phyloP scores from a whole-genome alignment of 1,140 invertebrate species.

The Ceratitis capitata region DNA sequence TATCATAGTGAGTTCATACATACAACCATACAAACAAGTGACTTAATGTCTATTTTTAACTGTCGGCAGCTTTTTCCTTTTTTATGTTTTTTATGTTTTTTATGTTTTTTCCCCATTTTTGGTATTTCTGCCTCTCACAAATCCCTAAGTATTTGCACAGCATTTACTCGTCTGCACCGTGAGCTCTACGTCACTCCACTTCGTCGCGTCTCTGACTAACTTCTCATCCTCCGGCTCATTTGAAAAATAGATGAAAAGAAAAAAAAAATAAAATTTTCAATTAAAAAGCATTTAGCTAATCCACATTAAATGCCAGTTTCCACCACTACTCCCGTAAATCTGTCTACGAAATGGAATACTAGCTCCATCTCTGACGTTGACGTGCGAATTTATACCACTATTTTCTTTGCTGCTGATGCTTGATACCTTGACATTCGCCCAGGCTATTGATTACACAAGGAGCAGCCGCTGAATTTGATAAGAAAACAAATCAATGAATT shows the following conservation, averaged over 20 bases:
- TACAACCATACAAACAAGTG: neutral
- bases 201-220: neutral
- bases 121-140: too few relatives aligned
- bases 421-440: neutral
- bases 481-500: neutral
- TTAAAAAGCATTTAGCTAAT: conserved; percentile 29
- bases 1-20: neutral
- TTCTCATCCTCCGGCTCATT: neutral
- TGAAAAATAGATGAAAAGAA: neutral
- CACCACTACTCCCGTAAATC: too few relatives aligned
- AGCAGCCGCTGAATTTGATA: neutral
- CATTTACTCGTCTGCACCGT: neutral
- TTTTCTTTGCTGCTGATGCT: too few relatives aligned
- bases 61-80: neutral
- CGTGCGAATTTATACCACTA: too few relatives aligned
- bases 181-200: neutral
- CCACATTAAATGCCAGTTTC: conserved; percentile 16
- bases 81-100: too few relatives aligned
- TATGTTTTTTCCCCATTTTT: too few relatives aligned
- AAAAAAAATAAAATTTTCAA: conserved; percentile 1
- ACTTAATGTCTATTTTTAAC: neutral
- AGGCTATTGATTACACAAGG: neutral
- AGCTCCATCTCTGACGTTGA: too few relatives aligned
- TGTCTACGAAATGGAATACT: too few relatives aligned
- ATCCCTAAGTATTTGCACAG: neutral